These are phyloP conservation scores for Xylocopa sonorina DNA, from an alignment of 1,140 invertebrate genomes.

Conservation along the genomic window DNA sequence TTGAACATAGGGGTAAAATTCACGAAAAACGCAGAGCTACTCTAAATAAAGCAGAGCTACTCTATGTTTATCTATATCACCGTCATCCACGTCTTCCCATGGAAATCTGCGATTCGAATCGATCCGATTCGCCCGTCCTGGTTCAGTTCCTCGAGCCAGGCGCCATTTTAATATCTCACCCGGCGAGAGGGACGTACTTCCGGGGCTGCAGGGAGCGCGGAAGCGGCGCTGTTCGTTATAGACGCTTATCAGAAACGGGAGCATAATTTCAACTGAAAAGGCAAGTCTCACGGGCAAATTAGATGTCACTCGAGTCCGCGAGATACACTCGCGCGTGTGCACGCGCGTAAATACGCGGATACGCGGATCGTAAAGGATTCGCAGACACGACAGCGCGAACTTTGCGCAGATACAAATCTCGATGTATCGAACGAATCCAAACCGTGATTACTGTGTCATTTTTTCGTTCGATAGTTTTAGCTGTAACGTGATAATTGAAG, in stretches of 20 bases:
- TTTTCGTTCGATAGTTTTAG: neutral
- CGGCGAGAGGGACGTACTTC: neutral
- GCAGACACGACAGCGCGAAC: constrained; percentile 1
- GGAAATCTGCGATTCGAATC: neutral
- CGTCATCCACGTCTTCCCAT: neutral
- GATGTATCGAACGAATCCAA: too few relatives aligned
- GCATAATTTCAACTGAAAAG: constrained; percentile 38
- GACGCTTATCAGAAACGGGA: constrained; percentile 16
- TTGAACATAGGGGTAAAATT: too few relatives aligned
- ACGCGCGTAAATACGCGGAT: constrained; percentile 25
- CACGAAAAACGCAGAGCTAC: too few relatives aligned
- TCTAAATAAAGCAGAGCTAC: too few relatives aligned
- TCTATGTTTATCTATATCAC: too few relatives aligned
- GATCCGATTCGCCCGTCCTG: neutral
- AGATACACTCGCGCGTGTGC: neutral
- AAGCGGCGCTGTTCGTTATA: neutral
- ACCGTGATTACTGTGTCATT: constrained; percentile 12
- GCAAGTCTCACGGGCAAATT: constrained; percentile 35
- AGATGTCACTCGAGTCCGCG: constrained; percentile 3
- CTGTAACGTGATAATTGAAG: constrained; percentile 17
- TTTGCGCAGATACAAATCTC: too few relatives aligned
- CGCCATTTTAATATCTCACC: constrained; percentile 10
- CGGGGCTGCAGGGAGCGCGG: neutral
- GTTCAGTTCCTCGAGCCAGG: too few relatives aligned
- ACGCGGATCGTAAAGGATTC: neutral